These are phyloP conservation scores for Karalla daura DNA, from an alignment of 2,797 vertebrate species.

Conservation along the genomic window DNA sequence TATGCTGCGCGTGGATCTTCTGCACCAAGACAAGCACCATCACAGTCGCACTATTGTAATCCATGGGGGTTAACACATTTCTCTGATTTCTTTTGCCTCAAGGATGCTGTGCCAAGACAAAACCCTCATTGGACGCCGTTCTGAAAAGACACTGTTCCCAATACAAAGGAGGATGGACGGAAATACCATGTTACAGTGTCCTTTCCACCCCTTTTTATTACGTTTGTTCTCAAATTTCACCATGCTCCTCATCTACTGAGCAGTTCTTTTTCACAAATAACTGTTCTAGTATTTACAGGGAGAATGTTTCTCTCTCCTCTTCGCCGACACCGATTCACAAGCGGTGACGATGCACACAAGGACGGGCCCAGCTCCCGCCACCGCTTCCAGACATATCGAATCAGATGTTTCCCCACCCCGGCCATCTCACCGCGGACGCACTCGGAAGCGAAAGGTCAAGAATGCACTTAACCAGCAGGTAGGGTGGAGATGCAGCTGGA, in stretches of 20 bases:
- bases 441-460: conserved; percentile 24
- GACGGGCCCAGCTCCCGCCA: too few relatives aligned
- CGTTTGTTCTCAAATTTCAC: conserved; percentile 13
- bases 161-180: conserved; percentile 16
- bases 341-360: too few relatives aligned
- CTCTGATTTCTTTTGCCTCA: not conserved
- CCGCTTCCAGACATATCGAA: too few relatives aligned
- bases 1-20: not conserved
- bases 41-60: conserved; percentile 10
- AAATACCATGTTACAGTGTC: not conserved
- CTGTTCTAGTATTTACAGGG: too few relatives aligned
- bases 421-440: not conserved
- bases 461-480: conserved; percentile 5
- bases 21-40: conserved; percentile 7
- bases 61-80: not conserved
- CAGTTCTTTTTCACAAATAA: too few relatives aligned
- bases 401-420: not conserved
- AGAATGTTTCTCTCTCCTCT: too few relatives aligned
- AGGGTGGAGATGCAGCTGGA: not conserved
- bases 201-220: conserved; percentile 1
- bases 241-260: too few relatives aligned
- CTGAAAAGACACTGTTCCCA: conserved; percentile 6
- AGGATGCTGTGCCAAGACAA: conserved; percentile 13
- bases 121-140: not conserved
- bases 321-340: too few relatives aligned